These are phyloP conservation scores for Argentina silus DNA, from an alignment of 2,797 vertebrate species.

Conservation along the genomic window DNA sequence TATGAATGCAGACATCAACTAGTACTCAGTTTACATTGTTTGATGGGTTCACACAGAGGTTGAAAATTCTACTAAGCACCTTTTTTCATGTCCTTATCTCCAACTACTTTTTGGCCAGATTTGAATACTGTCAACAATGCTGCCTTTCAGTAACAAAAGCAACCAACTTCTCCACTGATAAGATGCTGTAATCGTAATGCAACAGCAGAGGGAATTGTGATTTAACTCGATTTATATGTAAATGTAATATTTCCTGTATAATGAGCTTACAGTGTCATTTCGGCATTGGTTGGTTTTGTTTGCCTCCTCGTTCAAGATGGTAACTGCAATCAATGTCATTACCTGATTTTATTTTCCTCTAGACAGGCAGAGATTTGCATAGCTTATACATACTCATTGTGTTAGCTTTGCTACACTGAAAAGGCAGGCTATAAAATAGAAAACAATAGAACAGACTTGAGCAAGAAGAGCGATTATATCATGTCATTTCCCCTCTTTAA, in stretches of 20 bases:
- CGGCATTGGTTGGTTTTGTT: constrained; percentile 61
- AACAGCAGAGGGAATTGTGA: constrained; percentile 59
- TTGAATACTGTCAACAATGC: constrained; percentile 57
- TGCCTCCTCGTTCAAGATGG: constrained; percentile 54
- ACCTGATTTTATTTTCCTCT: constrained; percentile 49
- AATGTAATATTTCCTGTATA: constrained; percentile 75
- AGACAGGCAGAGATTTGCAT: constrained; percentile 46
- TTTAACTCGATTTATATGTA: constrained; percentile 81
- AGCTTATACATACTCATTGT: constrained; percentile 24
- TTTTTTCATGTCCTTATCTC: neutral
- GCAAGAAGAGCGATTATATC: constrained; percentile 20
- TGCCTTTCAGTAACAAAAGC: constrained; percentile 32
- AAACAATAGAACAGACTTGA: constrained; percentile 34
- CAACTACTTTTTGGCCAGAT: constrained; percentile 41
- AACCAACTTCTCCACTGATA: constrained; percentile 57
- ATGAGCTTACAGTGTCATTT: constrained; percentile 74
- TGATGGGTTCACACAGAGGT: neutral
- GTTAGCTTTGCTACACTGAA: constrained; percentile 26
- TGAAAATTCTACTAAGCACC: neutral
- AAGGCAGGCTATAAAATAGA: constrained; percentile 7
- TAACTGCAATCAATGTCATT: constrained; percentile 53
- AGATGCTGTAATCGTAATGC: constrained; percentile 65
- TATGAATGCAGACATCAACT: neutral
- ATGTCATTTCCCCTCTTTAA: constrained; percentile 17
- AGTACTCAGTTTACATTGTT: neutral